phyloP scores from a whole-genome alignment of 53 echinoderm and acorn worm genomes.

The Luidia sarsii region DNA sequence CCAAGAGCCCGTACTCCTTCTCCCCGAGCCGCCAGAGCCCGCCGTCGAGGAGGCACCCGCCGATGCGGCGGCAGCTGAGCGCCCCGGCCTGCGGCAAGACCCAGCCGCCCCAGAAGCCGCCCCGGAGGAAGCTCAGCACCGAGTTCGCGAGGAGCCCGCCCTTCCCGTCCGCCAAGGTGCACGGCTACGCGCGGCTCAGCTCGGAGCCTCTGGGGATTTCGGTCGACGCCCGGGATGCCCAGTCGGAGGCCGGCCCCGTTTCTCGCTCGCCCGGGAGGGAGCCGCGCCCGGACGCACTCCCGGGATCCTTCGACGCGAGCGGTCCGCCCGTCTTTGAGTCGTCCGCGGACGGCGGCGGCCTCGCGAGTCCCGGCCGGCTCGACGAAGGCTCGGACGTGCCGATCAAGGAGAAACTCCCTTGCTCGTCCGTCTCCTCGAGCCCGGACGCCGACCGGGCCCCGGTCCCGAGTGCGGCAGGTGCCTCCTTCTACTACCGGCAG shows the following conservation, averaged over 20 bases:
- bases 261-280: background rate
- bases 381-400: background rate
- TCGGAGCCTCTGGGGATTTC: conserved; percentile 30
- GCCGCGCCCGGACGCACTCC: too few relatives aligned
- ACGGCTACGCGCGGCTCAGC: background rate
- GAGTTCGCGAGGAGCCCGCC: background rate
- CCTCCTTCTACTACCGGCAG: background rate
- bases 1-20: background rate
- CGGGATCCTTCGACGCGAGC: too few relatives aligned
- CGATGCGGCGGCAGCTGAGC: conserved; percentile 35
- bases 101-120: conserved; percentile 18
- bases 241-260: background rate
- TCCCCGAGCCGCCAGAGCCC: background rate
- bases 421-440: background rate
- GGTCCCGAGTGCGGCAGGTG: background rate
- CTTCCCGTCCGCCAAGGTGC: background rate
- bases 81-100: conserved; percentile 37
- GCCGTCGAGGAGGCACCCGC: conserved; percentile 6
- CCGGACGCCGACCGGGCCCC: background rate
- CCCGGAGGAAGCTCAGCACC: background rate
- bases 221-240: background rate
- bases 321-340: too few relatives aligned
- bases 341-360: too few relatives aligned
- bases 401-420: background rate
- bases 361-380: background rate